Base-by-base conservation (phyloP, 2,797 vertebrate genomes). In the Gymnoscopelus braueri region DNA sequence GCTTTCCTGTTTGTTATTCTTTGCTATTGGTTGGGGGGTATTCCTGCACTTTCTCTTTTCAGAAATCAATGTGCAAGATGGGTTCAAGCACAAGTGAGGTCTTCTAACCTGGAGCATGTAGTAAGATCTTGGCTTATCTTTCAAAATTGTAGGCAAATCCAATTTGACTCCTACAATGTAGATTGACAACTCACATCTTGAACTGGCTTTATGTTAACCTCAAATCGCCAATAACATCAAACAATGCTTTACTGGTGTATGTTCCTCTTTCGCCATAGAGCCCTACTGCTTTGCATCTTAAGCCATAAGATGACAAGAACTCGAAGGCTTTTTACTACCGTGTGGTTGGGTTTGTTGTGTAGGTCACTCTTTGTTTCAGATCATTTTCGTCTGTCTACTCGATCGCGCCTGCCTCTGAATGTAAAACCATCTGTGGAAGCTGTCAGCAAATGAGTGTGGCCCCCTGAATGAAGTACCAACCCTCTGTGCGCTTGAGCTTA, bases 301-400 rank as follows among this genome's bases (percentile, higher is more conserved):
- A 89, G 85, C 71, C 73, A 76, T 85, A 84, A 88, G 84, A 90
- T 91, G 84, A 92, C 78, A 91, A 86, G 85, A 91, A 72, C 78
- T 76, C 78, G 5, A 87, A 83, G 32, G 88, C 86, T 8, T 87
- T 84, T 91, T 81, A 84, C 86, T 91, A 83, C 73, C 89, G 83
- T 93, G 91, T 93, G 90, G 90, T 44, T 93, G 91, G 92, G 89
- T 92, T 87, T 92, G 78, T 91, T 93, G 83, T 94, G 91, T 93
- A 93, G 93, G 90, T 92, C 91, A 92, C 85, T 94, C 91, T 95
- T 93, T 94, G 92, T 95, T 94, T 92, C 94, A 95, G 94, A 94
- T 94, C 88, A 88, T 91, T 89, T 80, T 87, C 91, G 84, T 92
- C 92, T 93, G 88, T 94, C 91, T 64, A 72, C 92, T 92, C 88